Percentiles rank a stretch among this genome's conserved stretches.
These are phyloP conservation scores for Circaetus gallicus DNA, from an alignment of 2,113 vertebrate species.

Conservation along the genomic window DNA sequence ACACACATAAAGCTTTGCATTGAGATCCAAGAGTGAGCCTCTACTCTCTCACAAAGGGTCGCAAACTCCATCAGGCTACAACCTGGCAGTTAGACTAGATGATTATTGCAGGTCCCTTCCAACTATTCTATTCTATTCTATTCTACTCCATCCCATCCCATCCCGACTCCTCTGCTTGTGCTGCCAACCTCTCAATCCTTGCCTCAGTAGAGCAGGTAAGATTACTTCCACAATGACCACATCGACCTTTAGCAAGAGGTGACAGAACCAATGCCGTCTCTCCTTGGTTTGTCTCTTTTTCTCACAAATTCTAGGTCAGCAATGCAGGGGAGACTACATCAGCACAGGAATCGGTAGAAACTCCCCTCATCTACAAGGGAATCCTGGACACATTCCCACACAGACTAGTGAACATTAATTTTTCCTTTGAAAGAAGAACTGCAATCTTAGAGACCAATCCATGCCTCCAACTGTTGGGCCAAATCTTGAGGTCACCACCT, in stretches of 20 bases:
- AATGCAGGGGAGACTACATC: neutral
- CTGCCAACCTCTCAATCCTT: neutral
- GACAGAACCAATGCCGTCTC: neutral
- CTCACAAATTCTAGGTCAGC: neutral
- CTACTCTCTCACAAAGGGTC: neutral
- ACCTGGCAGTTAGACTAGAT: neutral
- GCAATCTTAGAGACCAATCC: neutral
- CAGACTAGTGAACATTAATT: neutral
- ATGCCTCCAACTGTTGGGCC: neutral
- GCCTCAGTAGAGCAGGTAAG: neutral
- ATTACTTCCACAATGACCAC: neutral
- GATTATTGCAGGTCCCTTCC: neutral
- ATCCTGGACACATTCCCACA: neutral
- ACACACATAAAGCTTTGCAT: accelerated
- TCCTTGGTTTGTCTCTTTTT: neutral
- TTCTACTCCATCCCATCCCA: neutral
- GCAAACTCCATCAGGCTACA: neutral
- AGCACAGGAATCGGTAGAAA: neutral
- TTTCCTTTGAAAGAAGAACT: neutral
- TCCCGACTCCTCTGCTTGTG: neutral
- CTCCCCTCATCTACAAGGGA: neutral
- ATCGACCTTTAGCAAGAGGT: neutral
- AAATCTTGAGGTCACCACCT: neutral
- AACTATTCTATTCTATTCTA: neutral
- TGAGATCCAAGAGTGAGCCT: neutral